These are phyloP conservation scores for Sebastes wilsoni DNA, from an alignment of 2,797 vertebrate genomes.

Conservation along the genomic window DNA sequence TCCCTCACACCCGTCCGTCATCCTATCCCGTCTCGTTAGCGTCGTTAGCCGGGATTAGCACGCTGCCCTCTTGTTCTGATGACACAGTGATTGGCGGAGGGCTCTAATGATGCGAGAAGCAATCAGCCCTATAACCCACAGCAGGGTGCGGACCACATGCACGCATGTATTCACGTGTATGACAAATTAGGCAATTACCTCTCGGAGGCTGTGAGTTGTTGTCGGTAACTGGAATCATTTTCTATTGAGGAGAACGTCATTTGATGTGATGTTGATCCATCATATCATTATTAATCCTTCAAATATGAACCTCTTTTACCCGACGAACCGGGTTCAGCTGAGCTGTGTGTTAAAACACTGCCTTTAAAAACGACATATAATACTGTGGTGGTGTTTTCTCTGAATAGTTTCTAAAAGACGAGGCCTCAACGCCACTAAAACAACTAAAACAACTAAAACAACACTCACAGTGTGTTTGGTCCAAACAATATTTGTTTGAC, in stretches of 20 bases:
- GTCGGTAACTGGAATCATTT: neutral
- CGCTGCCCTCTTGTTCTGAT: neutral
- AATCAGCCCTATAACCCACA: conserved; percentile 16
- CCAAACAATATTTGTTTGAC: too few species aligned
- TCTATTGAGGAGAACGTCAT: neutral
- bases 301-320: too few species aligned
- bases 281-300: too few species aligned
- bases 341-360: too few species aligned
- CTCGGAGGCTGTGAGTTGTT: neutral
- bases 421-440: too few species aligned
- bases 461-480: too few species aligned
- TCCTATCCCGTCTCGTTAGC: conserved; percentile 21
- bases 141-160: conserved; percentile 4
- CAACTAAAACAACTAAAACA: too few species aligned
- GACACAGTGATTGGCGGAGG: conserved; percentile 20
- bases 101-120: neutral
- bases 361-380: too few species aligned
- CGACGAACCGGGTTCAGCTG: too few species aligned
- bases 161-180: neutral
- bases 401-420: neutral
- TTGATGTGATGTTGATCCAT: neutral
- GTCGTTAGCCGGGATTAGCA: neutral
- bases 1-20: conserved; percentile 36
- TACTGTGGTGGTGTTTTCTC: too few species aligned
- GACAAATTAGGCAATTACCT: conserved; percentile 2